Evolutionary conservation across 1,140 invertebrate species (phyloP), one percentile per base, ranked within the genome.

Genomic region (Macrosteles quadrilineatus): DNA sequence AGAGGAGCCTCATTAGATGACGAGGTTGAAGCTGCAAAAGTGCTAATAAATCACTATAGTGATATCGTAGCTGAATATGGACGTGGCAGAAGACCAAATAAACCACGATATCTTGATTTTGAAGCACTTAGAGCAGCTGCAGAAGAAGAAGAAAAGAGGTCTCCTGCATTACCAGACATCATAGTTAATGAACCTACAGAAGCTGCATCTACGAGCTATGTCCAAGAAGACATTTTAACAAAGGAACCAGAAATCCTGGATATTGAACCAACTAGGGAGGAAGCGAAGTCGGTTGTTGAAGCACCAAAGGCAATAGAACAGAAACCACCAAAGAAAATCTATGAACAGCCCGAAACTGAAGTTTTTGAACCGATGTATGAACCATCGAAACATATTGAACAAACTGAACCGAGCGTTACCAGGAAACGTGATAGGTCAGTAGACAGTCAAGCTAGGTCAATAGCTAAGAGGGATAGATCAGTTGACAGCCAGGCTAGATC

Each of bases 41-140:
- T 88, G 0, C 85, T 91, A 0, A 87, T 91, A 19, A 90, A 91
- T 81, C 90, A 92, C 76, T 94, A 94, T 72, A 89, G 89, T 21
- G 91, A 91, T 77, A 88, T 94, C 67, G 89, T 93, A 1, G 87
- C 86, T 70, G 87, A 89, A 78, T 87, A 87, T 65, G 85, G 86
- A 31, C 76, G 77, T 69, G 79, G 81, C 25, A 87, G 85, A 73
- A 86, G 82, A 73, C 77, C 85, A 2, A 76, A 79, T 9, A 80
- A 81, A 9, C 84, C 83, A 2, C 77, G 87, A 30, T 88, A 87
- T 75, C 78, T 87, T 17, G 85, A 86, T 73, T 86, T 85, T 17
- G 87, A 88, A 67, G 86, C 88, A 67, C 78, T 89, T 63, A 87
- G 87, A 74, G 82, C 84, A 50, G 84, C 85, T 2, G 85, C 86